These are phyloP conservation scores for Anoplolepis gracilipes DNA, from an alignment of 1,140 invertebrate species.

Conservation along the genomic window DNA sequence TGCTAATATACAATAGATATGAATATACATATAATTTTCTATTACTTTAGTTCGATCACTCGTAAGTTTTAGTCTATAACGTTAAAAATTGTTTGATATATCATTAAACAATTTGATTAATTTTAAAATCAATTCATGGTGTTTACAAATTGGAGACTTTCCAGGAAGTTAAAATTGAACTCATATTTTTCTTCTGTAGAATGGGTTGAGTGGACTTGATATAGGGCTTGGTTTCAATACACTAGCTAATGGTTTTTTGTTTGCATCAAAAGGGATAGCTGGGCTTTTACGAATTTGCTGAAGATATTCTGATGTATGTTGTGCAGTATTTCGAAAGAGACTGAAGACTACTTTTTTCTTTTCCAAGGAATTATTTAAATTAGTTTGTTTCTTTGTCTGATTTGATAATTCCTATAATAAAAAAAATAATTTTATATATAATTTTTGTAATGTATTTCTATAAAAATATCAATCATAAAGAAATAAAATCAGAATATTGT, in stretches of 20 bases:
- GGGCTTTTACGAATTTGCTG: constrained; percentile 89
- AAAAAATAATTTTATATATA: neutral
- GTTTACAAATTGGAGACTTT: neutral
- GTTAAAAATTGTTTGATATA: no score
- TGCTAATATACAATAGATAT: no score
- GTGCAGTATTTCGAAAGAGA: constrained; percentile 88
- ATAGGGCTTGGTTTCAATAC: constrained; percentile 89
- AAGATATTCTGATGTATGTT: constrained; percentile 90
- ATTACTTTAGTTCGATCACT: no score
- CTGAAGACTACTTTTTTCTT: constrained; percentile 89
- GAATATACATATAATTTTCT: no score
- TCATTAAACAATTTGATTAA: neutral
- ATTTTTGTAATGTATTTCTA: neutral
- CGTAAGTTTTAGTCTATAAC: no score
- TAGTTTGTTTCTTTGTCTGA: neutral
- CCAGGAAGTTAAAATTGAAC: no score
- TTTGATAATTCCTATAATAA: constrained; percentile 26
- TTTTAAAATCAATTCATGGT: no score
- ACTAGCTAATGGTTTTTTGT: constrained; percentile 88
- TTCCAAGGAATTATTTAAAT: constrained; percentile 40
- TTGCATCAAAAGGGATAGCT: constrained; percentile 90
- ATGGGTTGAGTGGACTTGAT: constrained; percentile 92
- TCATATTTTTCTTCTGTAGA: constrained; percentile 86
- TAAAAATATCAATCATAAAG: neutral
- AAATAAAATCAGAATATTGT: neutral